phyloP scores from a whole-genome alignment of 2,113 vertebrate genomes.

The Corydoras sp. region DNA sequence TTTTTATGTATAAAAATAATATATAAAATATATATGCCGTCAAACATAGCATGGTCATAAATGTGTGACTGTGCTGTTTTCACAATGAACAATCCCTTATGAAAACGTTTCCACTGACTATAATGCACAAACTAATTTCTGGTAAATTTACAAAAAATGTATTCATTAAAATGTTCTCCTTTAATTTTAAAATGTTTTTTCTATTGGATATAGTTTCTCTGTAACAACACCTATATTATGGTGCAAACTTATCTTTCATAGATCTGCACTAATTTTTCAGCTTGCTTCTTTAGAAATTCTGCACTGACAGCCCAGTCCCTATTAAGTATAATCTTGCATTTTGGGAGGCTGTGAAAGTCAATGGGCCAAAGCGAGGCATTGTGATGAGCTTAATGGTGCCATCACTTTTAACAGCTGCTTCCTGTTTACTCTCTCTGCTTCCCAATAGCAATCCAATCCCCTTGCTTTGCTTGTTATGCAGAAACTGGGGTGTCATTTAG shows the following conservation, averaged over 20 bases:
- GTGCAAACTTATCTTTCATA: constrained; percentile 24
- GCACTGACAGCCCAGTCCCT: constrained; percentile 52
- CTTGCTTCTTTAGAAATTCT: constrained; percentile 36
- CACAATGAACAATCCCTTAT: too few relatives aligned
- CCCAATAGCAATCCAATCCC: constrained; percentile 38
- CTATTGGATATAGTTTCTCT: too few relatives aligned
- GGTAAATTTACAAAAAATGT: too few relatives aligned
- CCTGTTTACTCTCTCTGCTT: constrained; percentile 50
- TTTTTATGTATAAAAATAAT: too few relatives aligned
- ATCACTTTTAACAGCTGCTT: constrained; percentile 54
- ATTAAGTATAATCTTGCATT: constrained; percentile 65
- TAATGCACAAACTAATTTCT: too few relatives aligned
- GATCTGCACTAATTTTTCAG: constrained; percentile 33
- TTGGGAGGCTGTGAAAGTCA: constrained; percentile 59
- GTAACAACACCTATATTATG: too few relatives aligned
- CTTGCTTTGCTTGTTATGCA: constrained; percentile 13
- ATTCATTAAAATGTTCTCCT: too few relatives aligned
- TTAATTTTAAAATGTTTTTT: too few relatives aligned
- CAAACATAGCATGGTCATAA: too few relatives aligned
- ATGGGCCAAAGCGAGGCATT: constrained; percentile 56
- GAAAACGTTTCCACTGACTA: too few relatives aligned
- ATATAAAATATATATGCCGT: too few relatives aligned
- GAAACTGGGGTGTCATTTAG: constrained; percentile 16
- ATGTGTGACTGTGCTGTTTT: too few relatives aligned
- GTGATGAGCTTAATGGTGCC: constrained; percentile 58